Base-by-base conservation (phyloP, 2,888 invertebrate species). In the Dicyrtoma fusca region DNA sequence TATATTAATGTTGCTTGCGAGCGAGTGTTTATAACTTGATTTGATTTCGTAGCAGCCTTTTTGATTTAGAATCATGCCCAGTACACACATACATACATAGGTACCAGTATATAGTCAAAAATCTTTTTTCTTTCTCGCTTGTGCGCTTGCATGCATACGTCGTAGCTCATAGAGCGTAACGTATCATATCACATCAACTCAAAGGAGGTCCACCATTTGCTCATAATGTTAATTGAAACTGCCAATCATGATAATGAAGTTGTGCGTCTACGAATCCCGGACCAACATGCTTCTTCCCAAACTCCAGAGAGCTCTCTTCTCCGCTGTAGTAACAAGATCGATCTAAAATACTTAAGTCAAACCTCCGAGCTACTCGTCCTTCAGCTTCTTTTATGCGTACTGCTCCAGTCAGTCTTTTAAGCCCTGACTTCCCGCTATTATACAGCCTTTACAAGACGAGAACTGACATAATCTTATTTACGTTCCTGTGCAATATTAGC, bases 181-280 rank as follows among this genome's bases (percentile, higher is more conserved):
- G 21, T 19, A 55, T 55, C 17, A 59, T 59, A 14, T 11, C 13
- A 53, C 19, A 63, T 55, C 17, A 71, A 69, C 74, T 74, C 62
- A 70, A 74, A 75, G 79, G 79, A 79, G 79, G 79, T 79, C 79
- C 74, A 65, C 59, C 75, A 79, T 77, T 79, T 77, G 75, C 77
- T 79, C 74, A 75, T 75, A 77, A 76, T 76, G 84, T 89, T 89
- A 90, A 89, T 89, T 90, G 89, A 89, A 89, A 87, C 87, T 89
- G 89, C 89, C 90, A 89, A 89, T 90, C 90, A 89, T 87, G 86
- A 87, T 89, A 89, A 89, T 89, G 87, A 89, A 89, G 87, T 86
- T 85, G 82, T 87, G 87, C 65, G 55, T 57, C 57, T 44, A 53
- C 51, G 66, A 53, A 53, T 66, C n/a, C n/a, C n/a, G n/a, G n/a